phyloP scores from a whole-genome alignment of 2,888 invertebrate species.

The Tiliacea citrago region DNA sequence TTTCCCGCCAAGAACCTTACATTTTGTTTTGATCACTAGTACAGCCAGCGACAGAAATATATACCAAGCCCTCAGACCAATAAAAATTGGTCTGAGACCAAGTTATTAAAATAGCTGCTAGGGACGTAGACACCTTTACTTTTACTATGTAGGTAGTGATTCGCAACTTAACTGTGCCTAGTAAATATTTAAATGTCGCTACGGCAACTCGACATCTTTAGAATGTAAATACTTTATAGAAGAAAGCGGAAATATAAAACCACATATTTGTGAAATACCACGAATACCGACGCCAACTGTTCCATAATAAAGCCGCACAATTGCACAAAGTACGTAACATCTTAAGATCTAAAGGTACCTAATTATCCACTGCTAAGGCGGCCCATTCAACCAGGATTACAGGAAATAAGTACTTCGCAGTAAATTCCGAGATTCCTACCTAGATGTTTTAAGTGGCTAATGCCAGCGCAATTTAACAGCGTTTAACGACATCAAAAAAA shows the following conservation, averaged over 20 bases:
- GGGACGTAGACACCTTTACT: neutral
- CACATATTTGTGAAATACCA: constrained; percentile 23
- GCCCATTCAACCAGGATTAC: constrained; percentile 48
- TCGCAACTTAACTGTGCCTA: neutral
- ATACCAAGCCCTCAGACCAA: too few species aligned
- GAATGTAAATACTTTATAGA: constrained; percentile 3
- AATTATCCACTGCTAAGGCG: constrained; percentile 43
- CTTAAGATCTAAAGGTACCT: constrained; percentile 38
- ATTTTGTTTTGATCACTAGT: neutral
- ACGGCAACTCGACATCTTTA: neutral
- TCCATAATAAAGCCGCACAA: constrained; percentile 19
- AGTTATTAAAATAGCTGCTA: too few species aligned
- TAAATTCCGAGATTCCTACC: constrained; percentile 59
- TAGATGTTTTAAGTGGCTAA: constrained; percentile 58
- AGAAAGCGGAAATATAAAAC: constrained; percentile 33
- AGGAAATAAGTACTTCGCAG: constrained; percentile 56
- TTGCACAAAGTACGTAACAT: constrained; percentile 29
- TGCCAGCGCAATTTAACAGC: constrained; percentile 47
- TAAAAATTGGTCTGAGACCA: too few species aligned
- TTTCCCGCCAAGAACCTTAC: too few species aligned
- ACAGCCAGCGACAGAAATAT: constrained; percentile 6
- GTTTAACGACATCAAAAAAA: constrained; percentile 49
- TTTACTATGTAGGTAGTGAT: neutral
- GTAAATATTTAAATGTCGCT: neutral
- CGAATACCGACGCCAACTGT: neutral